These are phyloP conservation scores for Conger conger DNA, from an alignment of 2,113 vertebrate genomes.

Conservation along the genomic window DNA sequence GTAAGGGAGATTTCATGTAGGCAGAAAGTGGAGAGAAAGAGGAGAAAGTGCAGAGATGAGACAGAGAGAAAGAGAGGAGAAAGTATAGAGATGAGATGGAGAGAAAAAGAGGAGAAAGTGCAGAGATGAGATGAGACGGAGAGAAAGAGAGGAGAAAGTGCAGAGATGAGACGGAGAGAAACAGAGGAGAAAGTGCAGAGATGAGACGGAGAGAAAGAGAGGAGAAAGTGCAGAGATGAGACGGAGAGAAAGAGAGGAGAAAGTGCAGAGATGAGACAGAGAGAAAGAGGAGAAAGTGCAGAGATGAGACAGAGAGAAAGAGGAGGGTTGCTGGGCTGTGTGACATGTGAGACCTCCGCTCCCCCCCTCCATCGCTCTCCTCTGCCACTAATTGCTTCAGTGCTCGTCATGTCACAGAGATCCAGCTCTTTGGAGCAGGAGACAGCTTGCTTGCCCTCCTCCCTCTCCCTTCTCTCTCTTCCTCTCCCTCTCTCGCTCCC, in stretches of 20 bases:
- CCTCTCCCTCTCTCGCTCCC: not conserved
- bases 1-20: not conserved
- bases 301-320: not conserved
- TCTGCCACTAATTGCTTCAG: slow-evolving; percentile 41
- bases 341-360: slow-evolving; percentile 27
- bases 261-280: too few relatives aligned
- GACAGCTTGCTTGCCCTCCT: slow-evolving; percentile 4
- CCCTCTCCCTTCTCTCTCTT: not conserved
- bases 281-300: not conserved
- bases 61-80: too few relatives aligned
- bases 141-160: not conserved
- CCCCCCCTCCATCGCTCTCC: slow-evolving; percentile 20
- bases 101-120: too few relatives aligned
- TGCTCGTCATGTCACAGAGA: slow-evolving; percentile 30
- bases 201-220: too few relatives aligned
- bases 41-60: too few relatives aligned
- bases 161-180: not conserved
- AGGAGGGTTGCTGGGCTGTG: not conserved
- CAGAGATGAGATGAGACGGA: not conserved
- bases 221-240: too few relatives aligned
- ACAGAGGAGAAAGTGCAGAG: too few relatives aligned
- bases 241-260: too few relatives aligned
- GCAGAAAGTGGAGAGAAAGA: too few relatives aligned
- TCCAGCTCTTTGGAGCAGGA: slow-evolving; percentile 24
- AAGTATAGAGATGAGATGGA: too few relatives aligned